Percentiles rank a stretch among this genome's conserved stretches.
phyloP scores from a whole-genome alignment of 2,113 vertebrate genomes.

The Riparia riparia region DNA sequence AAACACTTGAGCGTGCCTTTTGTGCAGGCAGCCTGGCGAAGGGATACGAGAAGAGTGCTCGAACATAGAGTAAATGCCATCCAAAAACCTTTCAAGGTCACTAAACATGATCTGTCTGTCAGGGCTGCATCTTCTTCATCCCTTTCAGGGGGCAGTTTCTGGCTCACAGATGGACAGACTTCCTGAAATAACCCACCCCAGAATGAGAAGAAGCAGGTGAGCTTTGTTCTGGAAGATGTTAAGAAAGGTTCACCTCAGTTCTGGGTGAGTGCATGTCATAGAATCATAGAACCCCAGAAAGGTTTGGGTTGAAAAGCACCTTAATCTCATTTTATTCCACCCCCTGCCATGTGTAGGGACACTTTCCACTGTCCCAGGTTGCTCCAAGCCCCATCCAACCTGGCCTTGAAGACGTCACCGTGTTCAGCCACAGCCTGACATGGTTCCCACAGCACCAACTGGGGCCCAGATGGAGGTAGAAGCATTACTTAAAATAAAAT shows the following conservation, averaged over 20 bases:
- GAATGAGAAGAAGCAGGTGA: neutral
- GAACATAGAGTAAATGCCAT: fast-evolving
- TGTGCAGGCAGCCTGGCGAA: neutral
- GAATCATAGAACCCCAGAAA: neutral
- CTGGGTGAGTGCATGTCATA: fast-evolving
- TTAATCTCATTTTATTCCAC: neutral
- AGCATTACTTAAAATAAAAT: neutral
- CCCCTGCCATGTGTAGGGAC: neutral
- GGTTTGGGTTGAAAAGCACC: neutral
- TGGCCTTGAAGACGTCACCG: neutral
- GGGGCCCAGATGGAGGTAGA: neutral
- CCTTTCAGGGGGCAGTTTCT: neutral
- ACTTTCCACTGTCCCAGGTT: neutral
- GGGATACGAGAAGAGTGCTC: fast-evolving
- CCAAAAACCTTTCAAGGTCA: neutral
- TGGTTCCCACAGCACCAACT: fast-evolving
- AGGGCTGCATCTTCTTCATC: neutral
- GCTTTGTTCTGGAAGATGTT: neutral
- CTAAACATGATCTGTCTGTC: neutral
- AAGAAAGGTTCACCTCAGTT: neutral
- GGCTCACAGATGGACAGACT: neutral
- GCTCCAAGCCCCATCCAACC: neutral
- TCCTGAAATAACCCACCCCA: neutral
- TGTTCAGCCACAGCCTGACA: neutral
- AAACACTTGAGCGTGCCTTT: neutral